phyloP scores from a whole-genome alignment of 2,113 vertebrate genomes.

The Shinisaurus crocodilurus region DNA sequence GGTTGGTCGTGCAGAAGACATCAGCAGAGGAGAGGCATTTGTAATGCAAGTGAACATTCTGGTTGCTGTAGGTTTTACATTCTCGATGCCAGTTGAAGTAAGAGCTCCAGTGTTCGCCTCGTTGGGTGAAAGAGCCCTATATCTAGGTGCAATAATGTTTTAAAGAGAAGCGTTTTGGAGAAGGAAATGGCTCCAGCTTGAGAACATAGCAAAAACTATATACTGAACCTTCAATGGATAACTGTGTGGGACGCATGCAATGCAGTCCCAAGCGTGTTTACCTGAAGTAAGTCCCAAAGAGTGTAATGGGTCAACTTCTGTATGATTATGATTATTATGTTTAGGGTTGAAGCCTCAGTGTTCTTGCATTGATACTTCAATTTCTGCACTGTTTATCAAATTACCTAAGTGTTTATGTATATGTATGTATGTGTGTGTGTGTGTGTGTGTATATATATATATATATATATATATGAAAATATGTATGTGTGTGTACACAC shows the following conservation, averaged over 20 bases:
- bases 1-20: background rate
- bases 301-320: background rate
- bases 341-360: conserved; percentile 57
- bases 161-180: conserved; percentile 50
- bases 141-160: conserved; percentile 76
- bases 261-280: background rate
- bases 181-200: conserved; percentile 48
- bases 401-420: conserved; percentile 59
- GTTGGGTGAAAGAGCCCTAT: conserved; percentile 29
- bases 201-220: conserved; percentile 47
- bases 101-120: background rate
- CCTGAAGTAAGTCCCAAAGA: background rate
- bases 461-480: background rate
- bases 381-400: conserved; percentile 70
- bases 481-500: too few species aligned
- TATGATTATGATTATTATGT: too few species aligned
- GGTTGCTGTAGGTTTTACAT: too few species aligned
- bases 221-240: conserved; percentile 60
- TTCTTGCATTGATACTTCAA: conserved; percentile 64
- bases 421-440: too few species aligned
- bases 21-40: background rate
- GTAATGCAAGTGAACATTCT: background rate
- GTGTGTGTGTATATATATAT: too few species aligned
- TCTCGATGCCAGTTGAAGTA: background rate
- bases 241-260: background rate